Percentiles rank a stretch among this genome's conserved stretches.
These are phyloP conservation scores for Phallusia fumigata DNA, from an alignment of 23 tunicate genomes.

Conservation along the genomic window DNA sequence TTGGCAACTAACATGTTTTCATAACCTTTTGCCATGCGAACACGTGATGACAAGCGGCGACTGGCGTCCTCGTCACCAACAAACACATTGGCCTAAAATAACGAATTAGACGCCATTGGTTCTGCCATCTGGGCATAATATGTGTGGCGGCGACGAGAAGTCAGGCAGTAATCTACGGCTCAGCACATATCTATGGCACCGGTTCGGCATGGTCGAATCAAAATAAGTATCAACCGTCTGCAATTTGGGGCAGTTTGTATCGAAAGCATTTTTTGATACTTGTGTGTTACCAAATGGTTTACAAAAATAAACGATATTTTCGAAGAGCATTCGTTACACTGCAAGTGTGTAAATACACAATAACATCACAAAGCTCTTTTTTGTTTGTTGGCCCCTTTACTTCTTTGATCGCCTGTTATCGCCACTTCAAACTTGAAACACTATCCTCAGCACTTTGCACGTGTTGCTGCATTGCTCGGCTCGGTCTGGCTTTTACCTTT, in stretches of 20 bases:
- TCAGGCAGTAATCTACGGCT: constrained; percentile 3
- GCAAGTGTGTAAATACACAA: neutral
- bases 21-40: constrained; percentile 2
- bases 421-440: neutral
- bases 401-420: neutral
- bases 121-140: constrained; percentile 5
- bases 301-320: too few relatives aligned
- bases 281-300: too few relatives aligned
- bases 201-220: constrained; percentile 5
- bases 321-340: too few relatives aligned
- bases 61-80: neutral
- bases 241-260: neutral
- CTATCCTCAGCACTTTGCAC: neutral
- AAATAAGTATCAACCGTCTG: neutral
- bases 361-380: neutral
- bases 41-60: constrained; percentile 17
- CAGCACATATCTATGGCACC: constrained; percentile 14
- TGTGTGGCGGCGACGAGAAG: constrained; percentile 8
- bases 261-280: too few relatives aligned
- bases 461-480: neutral
- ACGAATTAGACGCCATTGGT: constrained; percentile 15
- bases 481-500: neutral
- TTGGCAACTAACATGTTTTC: neutral
- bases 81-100: constrained; percentile 14
- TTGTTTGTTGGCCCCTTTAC: neutral